Conservation (phyloP, 2,888 invertebrate genomes). For the Spilarctia lutea region DNA sequence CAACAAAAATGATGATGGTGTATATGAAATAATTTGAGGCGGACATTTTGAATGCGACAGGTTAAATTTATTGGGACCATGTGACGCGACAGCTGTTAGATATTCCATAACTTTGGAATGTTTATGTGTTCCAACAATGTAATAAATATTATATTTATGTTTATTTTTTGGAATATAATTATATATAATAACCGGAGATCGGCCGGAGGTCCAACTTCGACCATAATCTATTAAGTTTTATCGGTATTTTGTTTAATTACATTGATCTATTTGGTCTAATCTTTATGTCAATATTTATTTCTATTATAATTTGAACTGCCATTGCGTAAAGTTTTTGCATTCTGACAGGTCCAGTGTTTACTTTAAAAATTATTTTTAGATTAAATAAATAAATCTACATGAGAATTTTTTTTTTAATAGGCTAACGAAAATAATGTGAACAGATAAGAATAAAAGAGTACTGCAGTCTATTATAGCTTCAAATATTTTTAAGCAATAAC, state of each 20-base stretch:
- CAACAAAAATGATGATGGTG: conserved; percentile 44
- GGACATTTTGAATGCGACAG: conserved; percentile 55
- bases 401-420: no score
- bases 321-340: neutral
- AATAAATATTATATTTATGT: conserved; percentile 48
- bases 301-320: neutral
- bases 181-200: conserved; percentile 23
- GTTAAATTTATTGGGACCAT: conserved; percentile 62
- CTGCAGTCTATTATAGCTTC: no score
- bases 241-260: neutral
- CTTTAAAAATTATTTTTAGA: no score
- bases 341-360: no score
- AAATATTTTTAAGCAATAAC: no score
- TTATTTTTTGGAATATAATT: conserved; percentile 50
- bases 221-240: neutral
- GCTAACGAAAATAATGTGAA: no score
- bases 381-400: no score
- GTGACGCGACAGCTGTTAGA: conserved; percentile 66
- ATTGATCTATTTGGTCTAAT: neutral
- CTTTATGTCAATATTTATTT: neutral
- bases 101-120: conserved; percentile 62
- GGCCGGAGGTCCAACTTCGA: neutral
- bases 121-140: conserved; percentile 52
- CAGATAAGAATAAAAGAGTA: no score
- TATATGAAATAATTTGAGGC: conserved; percentile 58